phyloP scores from a whole-genome alignment of 1,140 invertebrate species.

The Lanistes nyassanus region DNA sequence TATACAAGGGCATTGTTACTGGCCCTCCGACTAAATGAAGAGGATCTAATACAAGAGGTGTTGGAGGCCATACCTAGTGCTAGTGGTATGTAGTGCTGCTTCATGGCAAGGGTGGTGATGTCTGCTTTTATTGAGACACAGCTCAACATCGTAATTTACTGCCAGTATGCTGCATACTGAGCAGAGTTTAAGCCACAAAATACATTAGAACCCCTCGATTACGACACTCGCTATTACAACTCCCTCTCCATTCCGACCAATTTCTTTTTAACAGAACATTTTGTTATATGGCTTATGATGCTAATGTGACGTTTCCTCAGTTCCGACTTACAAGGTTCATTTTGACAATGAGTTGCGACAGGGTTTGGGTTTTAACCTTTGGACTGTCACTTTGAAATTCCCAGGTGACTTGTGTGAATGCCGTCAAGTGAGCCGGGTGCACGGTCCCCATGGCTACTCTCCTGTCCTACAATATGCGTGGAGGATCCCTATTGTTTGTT shows the following conservation, averaged over 20 bases:
- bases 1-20: constrained; percentile 83
- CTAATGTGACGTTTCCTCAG: too few relatives aligned
- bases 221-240: not conserved
- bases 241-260: not conserved
- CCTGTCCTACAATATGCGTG: too few relatives aligned
- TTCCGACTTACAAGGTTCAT: too few relatives aligned
- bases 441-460: too few relatives aligned
- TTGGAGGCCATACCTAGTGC: constrained; percentile 82
- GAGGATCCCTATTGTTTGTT: not conserved
- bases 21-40: constrained; percentile 88
- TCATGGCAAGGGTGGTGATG: not conserved
- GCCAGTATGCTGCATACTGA: not conserved
- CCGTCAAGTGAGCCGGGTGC: too few relatives aligned
- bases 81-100: constrained; percentile 75
- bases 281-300: too few relatives aligned
- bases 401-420: too few relatives aligned
- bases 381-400: too few relatives aligned
- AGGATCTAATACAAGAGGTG: constrained; percentile 80
- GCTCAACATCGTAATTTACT: not conserved
- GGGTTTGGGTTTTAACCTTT: too few relatives aligned
- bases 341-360: too few relatives aligned
- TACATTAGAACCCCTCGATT: not conserved
- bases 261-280: not conserved
- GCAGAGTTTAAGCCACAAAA: not conserved
- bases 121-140: not conserved